Conservation (phyloP, 35 echinoderm and acorn worm species). For the Heliocidaris erythrogramma region DNA sequence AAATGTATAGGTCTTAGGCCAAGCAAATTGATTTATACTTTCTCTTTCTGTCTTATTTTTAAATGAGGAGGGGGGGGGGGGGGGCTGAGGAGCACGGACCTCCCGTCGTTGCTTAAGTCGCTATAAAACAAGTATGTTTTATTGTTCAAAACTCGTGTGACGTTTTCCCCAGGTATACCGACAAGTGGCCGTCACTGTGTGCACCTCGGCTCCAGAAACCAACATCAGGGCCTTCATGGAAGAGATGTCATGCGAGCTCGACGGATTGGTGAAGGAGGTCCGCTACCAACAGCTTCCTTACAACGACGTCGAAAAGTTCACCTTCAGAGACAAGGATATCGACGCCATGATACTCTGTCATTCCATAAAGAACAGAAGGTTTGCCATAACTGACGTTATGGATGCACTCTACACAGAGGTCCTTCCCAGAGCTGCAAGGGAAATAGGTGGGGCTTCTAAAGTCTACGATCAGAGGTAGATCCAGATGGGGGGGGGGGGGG, state of each 20-base stretch:
- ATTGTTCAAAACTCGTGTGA: background rate
- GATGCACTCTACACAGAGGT: background rate
- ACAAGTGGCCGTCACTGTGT: background rate
- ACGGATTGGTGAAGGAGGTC: background rate
- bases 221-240: background rate
- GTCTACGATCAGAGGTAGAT: too few relatives aligned
- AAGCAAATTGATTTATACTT: too few relatives aligned
- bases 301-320: background rate
- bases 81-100: too few relatives aligned
- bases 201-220: background rate
- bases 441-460: background rate
- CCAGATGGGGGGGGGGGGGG: too few relatives aligned
- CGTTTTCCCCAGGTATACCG: background rate
- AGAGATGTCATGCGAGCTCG: background rate
- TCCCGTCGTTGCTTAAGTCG: too few relatives aligned
- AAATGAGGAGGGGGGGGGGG: too few relatives aligned
- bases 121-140: too few relatives aligned
- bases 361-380: background rate
- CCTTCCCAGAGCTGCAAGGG: background rate
- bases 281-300: background rate
- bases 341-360: background rate
- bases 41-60: too few relatives aligned
- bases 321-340: background rate
- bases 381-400: background rate
- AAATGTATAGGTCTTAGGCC: too few relatives aligned